Evolutionary conservation across 2,888 invertebrate species (phyloP).

Genomic region (Meandrusa payeni): DNA sequence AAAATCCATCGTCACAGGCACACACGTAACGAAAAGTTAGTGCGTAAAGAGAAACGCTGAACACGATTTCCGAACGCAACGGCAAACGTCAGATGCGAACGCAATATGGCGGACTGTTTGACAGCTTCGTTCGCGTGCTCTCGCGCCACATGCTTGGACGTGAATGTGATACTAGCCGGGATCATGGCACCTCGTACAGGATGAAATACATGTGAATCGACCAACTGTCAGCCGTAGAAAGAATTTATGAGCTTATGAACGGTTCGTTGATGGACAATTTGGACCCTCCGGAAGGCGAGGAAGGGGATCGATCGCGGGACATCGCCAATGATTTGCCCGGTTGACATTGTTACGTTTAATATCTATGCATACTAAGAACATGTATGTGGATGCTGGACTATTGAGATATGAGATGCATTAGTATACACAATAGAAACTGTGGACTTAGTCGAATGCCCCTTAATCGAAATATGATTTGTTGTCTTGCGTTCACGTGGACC

Average conservation of each 20-base stretch:
- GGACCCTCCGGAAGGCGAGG: constrained; percentile 60
- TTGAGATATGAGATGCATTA: no score
- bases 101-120: constrained; percentile 43
- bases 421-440: no score
- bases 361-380: constrained; percentile 10
- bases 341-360: constrained; percentile 37
- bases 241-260: constrained; percentile 66
- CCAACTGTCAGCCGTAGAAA: constrained; percentile 72
- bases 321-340: constrained; percentile 34
- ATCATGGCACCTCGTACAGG: constrained; percentile 47
- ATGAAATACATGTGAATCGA: constrained; percentile 59
- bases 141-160: constrained; percentile 56
- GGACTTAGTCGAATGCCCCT: no score
- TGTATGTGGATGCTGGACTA: no score
- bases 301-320: constrained; percentile 42
- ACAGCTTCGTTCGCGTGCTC: constrained; percentile 47
- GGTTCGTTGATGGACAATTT: constrained; percentile 38
- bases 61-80: constrained; percentile 32
- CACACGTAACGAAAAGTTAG: constrained; percentile 23
- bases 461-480: no score
- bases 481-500: no score
- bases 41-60: constrained; percentile 18
- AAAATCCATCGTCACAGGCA: constrained; percentile 34
- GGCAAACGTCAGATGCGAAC: constrained; percentile 41
- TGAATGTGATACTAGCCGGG: constrained; percentile 47